Conservation (phyloP, 2,113 vertebrate species). For the Hippocampus mohnikei region DNA sequence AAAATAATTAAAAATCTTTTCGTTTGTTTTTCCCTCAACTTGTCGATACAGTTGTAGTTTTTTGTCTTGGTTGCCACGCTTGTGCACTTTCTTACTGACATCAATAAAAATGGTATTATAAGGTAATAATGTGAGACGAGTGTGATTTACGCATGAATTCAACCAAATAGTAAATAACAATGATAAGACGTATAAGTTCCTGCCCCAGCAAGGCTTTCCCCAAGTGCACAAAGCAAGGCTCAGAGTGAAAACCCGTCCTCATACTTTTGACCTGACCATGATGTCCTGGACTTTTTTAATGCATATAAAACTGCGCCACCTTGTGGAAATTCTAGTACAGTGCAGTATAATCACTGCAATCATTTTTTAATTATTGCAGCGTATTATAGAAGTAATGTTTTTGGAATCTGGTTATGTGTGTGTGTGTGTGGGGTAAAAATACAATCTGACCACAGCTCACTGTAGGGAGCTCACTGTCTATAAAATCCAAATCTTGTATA, state of each 20-base stretch:
- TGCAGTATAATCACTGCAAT: background rate
- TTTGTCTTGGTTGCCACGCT: slow-evolving; percentile 57
- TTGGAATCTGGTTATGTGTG: too few species aligned
- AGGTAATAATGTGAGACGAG: background rate
- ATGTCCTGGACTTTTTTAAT: background rate
- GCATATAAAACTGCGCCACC: slow-evolving; percentile 38
- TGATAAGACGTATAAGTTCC: background rate
- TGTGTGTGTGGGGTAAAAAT: too few species aligned
- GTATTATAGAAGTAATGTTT: too few species aligned
- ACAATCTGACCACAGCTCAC: too few species aligned
- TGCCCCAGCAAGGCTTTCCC: too few species aligned
- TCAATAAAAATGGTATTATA: slow-evolving; percentile 68
- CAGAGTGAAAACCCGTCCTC: background rate
- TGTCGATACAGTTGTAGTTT: slow-evolving; percentile 48
- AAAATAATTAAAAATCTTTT: slow-evolving; percentile 60
- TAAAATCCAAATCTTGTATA: too few species aligned
- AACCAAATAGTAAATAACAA: background rate
- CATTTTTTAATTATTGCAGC: too few species aligned
- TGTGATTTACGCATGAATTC: background rate
- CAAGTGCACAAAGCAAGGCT: background rate
- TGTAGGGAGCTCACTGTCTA: too few species aligned
- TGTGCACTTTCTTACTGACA: slow-evolving; percentile 76
- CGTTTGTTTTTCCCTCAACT: slow-evolving; percentile 55
- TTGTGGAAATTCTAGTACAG: slow-evolving; percentile 23
- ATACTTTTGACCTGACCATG: background rate